Evolutionary conservation across 2,888 invertebrate species (phyloP).

Genomic region (Pseudanteris insignis): DNA sequence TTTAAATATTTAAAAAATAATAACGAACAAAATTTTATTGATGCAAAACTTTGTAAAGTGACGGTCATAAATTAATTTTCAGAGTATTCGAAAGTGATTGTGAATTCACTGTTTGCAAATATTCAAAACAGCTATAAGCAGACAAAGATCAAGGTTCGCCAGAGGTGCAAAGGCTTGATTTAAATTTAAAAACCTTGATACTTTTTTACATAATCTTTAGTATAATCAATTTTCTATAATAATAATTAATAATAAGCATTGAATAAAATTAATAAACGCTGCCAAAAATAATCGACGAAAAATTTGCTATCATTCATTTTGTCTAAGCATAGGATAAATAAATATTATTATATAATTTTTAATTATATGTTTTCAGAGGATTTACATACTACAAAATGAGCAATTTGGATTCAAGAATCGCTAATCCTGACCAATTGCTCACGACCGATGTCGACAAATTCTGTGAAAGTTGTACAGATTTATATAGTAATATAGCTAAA

Average conservation of each 20-base stretch:
- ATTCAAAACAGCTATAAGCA: conserved; percentile 8
- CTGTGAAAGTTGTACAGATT: conserved; percentile 92
- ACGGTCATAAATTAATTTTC: too few relatives aligned
- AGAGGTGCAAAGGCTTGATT: not conserved
- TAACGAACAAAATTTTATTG: too few relatives aligned
- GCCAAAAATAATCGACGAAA: too few relatives aligned
- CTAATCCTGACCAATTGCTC: conserved; percentile 94
- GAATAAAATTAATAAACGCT: too few relatives aligned
- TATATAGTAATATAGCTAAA: conserved; percentile 97
- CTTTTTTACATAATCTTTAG: too few relatives aligned
- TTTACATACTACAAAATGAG: conserved; percentile 97
- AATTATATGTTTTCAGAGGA: conserved; percentile 78
- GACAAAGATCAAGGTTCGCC: conserved; percentile 23
- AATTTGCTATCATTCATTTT: too few relatives aligned
- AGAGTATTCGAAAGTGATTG: not conserved
- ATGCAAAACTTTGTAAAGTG: too few relatives aligned
- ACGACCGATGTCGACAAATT: conserved; percentile 98
- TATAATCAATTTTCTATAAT: conserved; percentile 3
- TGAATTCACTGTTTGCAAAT: conserved; percentile 2
- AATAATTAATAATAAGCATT: too few relatives aligned
- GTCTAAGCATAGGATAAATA: too few relatives aligned
- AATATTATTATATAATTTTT: too few relatives aligned
- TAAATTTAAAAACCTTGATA: conserved; percentile 24
- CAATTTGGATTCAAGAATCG: conserved; percentile 92
- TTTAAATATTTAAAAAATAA: too few relatives aligned